A percentile compares a stretch with the other conserved stretches of the same genome.
Conservation (phyloP, 2,797 vertebrate genomes). For the Syndactyla subalaris region DNA sequence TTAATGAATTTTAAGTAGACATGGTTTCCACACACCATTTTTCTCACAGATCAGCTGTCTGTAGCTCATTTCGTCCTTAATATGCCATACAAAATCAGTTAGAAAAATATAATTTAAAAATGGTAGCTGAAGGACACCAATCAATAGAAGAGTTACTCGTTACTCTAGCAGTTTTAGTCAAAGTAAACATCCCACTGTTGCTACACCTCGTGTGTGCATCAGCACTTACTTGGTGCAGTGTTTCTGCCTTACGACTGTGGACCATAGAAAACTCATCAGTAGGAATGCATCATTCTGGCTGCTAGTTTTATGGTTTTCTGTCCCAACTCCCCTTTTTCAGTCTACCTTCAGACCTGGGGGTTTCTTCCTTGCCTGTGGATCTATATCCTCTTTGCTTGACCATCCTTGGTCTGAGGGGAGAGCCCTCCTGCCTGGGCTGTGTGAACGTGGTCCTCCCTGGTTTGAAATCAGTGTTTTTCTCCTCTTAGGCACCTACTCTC, state of each 20-base stretch:
- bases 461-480: not conserved
- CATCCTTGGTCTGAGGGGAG: not conserved
- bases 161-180: not conserved
- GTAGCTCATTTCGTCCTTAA: not conserved
- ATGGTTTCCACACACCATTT: not conserved
- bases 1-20: not conserved
- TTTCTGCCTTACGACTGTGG: not conserved
- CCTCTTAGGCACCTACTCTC: not conserved
- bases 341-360: not conserved
- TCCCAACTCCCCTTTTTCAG: not conserved
- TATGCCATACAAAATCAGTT: not conserved
- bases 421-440: not conserved
- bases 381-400: not conserved
- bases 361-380: not conserved
- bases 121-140: not conserved
- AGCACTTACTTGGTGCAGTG: not conserved
- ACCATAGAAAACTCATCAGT: not conserved
- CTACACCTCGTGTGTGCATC: not conserved
- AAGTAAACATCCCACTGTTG: not conserved
- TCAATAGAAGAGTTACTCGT: not conserved
- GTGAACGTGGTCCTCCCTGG: not conserved
- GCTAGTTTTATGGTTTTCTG: not conserved
- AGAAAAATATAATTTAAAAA: not conserved
- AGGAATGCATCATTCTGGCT: not conserved
- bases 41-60: not conserved